phyloP scores from a whole-genome alignment of 2,113 vertebrate species.

The Clarias macrocephalus region DNA sequence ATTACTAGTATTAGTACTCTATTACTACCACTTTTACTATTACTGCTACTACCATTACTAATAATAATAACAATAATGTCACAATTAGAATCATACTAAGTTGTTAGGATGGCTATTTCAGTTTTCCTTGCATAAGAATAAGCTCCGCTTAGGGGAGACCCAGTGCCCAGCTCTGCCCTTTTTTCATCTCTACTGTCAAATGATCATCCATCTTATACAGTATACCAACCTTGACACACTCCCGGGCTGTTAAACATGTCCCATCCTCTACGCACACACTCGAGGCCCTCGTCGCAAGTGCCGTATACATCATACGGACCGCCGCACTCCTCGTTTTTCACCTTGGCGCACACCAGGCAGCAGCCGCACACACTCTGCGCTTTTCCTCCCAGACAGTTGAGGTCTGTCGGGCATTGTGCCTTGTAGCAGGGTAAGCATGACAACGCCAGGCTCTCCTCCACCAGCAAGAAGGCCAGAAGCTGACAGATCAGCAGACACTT shows the following conservation, averaged over 20 bases:
- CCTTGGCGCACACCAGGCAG: constrained; percentile 9
- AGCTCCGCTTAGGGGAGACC: too few species aligned
- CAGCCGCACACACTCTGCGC: neutral
- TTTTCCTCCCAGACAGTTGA: neutral
- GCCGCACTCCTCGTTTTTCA: neutral
- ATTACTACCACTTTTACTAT: too few species aligned
- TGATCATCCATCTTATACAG: too few species aligned
- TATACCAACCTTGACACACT: constrained; percentile 13
- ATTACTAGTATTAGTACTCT: too few species aligned
- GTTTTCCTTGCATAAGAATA: too few species aligned
- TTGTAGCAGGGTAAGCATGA: neutral
- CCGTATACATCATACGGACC: neutral
- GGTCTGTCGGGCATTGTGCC: neutral
- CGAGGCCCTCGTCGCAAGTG: neutral
- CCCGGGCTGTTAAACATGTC: neutral
- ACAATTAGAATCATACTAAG: too few species aligned
- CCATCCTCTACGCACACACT: neutral
- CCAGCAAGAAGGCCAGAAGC: neutral
- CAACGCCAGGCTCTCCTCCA: neutral
- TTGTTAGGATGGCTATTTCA: too few species aligned
- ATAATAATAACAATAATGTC: too few species aligned
- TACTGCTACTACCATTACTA: too few species aligned
- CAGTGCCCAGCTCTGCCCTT: too few species aligned
- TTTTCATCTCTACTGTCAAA: too few species aligned
- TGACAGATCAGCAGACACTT: neutral